Evolutionary conservation across 2,888 invertebrate genomes (phyloP).

Genomic region (Scaptomyza polygonia): DNA sequence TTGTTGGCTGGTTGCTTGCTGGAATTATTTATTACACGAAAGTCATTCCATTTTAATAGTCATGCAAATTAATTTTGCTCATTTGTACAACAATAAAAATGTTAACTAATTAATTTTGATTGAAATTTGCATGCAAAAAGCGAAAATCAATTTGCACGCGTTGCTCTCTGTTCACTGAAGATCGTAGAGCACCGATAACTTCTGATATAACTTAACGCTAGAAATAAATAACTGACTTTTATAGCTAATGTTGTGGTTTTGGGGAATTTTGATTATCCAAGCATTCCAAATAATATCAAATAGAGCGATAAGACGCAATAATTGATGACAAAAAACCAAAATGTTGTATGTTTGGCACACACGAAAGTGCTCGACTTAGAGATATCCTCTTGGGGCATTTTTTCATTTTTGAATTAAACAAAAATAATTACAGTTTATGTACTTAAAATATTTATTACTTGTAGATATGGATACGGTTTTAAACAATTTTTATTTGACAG

Average conservation of each 20-base stretch:
- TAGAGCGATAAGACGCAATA: constrained; percentile 27
- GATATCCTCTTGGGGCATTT: too few relatives aligned
- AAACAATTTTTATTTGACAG: too few relatives aligned
- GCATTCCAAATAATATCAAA: constrained; percentile 34
- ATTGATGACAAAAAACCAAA: constrained; percentile 1
- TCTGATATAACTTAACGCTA: constrained; percentile 34
- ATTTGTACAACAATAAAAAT: constrained; percentile 83
- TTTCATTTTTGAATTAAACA: too few relatives aligned
- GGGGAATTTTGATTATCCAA: constrained; percentile 40
- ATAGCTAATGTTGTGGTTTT: constrained; percentile 22
- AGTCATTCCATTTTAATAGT: constrained; percentile 80
- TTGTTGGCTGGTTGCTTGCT: constrained; percentile 29
- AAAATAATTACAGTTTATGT: too few relatives aligned
- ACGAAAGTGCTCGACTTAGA: neutral
- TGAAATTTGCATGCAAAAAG: constrained; percentile 83
- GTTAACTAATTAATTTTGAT: constrained; percentile 83
- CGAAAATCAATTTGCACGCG: constrained; percentile 80
- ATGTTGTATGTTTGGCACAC: neutral
- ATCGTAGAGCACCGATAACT: constrained; percentile 51
- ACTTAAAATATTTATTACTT: too few relatives aligned
- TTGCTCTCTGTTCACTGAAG: constrained; percentile 48
- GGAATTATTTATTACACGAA: constrained; percentile 77
- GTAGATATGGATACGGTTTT: too few relatives aligned
- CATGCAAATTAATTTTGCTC: constrained; percentile 82
- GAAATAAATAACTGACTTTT: constrained; percentile 14